These are phyloP conservation scores for Drosophila santomea DNA, from an alignment of 1,140 invertebrate genomes.

Conservation along the genomic window DNA sequence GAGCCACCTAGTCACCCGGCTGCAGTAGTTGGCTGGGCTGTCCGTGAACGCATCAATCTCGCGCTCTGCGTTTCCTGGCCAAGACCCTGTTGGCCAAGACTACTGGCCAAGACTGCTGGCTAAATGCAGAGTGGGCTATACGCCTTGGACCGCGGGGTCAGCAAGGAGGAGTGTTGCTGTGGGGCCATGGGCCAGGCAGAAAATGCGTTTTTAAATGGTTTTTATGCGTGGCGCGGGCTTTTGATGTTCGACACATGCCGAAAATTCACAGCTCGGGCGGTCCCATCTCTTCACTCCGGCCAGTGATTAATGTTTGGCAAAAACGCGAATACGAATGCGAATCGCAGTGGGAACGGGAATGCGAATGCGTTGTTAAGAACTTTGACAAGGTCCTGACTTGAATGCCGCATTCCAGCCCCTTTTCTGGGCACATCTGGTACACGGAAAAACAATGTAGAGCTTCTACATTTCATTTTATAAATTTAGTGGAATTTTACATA, in stretches of 20 bases:
- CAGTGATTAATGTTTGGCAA: conserved; percentile 78
- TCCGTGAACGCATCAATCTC: conserved; percentile 80
- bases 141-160: conserved; percentile 51
- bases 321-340: conserved; percentile 70
- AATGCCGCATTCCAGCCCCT: conserved; percentile 47
- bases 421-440: conserved; percentile 62
- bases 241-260: conserved; percentile 81
- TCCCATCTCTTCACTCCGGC: conserved; percentile 32
- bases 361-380: conserved; percentile 74
- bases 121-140: background rate
- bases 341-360: conserved; percentile 33
- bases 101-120: background rate
- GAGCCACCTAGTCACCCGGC: background rate
- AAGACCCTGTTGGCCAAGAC: conserved; percentile 12
- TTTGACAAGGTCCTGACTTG: conserved; percentile 81
- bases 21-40: conserved; percentile 65
- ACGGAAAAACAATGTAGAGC: conserved; percentile 3
- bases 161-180: conserved; percentile 19
- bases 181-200: conserved; percentile 54
- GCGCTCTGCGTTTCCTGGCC: conserved; percentile 47
- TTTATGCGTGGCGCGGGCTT: conserved; percentile 81
- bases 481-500: background rate
- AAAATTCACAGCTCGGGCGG: conserved; percentile 77
- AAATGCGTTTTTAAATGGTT: conserved; percentile 84
- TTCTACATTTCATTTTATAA: no score